Percentiles rank a stretch among this genome's conserved stretches.
Evolutionary conservation across 2,797 vertebrate genomes (phyloP).

Genomic region (Salarias fasciatus): DNA sequence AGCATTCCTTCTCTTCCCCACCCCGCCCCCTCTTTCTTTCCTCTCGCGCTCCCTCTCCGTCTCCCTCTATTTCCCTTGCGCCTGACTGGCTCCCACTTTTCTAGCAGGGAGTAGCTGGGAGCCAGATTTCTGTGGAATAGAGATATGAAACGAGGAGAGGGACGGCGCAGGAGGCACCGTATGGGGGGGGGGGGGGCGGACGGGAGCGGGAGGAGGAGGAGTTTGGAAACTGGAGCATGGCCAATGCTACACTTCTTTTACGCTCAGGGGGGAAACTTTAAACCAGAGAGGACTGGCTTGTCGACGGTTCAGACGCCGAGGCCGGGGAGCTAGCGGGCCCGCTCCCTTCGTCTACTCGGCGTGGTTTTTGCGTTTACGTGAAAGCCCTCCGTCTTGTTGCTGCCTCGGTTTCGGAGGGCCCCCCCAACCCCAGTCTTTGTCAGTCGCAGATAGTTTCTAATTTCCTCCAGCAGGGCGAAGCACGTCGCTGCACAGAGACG

Average conservation of each 20-base stretch:
- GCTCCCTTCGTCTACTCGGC: conserved; percentile 37
- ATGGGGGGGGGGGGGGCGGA: conserved; percentile 46
- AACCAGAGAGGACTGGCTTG: conserved; percentile 61
- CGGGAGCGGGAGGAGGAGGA: too few relatives aligned
- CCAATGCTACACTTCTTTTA: conserved; percentile 76
- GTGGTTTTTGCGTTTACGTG: conserved; percentile 35
- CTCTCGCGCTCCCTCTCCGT: conserved; percentile 51
- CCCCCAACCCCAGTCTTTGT: too few relatives aligned
- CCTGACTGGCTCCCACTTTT: conserved; percentile 66
- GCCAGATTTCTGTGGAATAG: conserved; percentile 84
- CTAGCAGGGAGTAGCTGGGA: conserved; percentile 69
- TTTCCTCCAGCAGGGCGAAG: conserved; percentile 62
- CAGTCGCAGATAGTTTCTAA: conserved; percentile 44
- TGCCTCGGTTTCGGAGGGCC: conserved; percentile 4
- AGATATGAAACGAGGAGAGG: conserved; percentile 77
- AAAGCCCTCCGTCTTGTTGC: conserved; percentile 8
- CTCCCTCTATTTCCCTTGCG: conserved; percentile 66
- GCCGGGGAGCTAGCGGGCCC: conserved; percentile 52
- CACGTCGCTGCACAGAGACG: conserved; percentile 46
- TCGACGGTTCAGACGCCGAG: conserved; percentile 65
- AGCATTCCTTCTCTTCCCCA: conserved; percentile 68
- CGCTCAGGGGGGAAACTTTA: conserved; percentile 72
- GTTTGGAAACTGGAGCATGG: conserved; percentile 73
- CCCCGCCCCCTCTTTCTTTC: conserved; percentile 55
- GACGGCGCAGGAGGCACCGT: conserved; percentile 71